Conservation (phyloP, 2,113 vertebrate species). For the Pipra filicauda region DNA sequence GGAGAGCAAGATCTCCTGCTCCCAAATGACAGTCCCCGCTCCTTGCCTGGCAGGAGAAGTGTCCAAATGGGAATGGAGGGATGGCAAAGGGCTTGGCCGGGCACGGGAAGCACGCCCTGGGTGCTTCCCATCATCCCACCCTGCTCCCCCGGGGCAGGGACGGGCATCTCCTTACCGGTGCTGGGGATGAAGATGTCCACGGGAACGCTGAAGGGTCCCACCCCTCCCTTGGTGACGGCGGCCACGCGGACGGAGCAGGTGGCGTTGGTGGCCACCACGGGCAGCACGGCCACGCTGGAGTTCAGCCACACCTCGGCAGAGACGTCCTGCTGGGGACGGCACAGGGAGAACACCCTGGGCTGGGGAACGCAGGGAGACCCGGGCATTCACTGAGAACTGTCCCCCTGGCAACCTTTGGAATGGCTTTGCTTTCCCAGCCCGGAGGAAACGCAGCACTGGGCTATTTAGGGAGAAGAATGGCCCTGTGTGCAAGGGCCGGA, state of each 20-base stretch:
- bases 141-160: background rate
- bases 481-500: background rate
- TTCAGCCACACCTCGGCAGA: background rate
- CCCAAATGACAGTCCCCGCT: background rate
- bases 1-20: background rate
- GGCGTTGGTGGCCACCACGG: constrained; percentile 76
- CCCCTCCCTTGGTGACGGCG: constrained; percentile 82
- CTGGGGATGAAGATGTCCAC: constrained; percentile 78
- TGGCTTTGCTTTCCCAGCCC: background rate
- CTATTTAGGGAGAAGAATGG: constrained; percentile 18
- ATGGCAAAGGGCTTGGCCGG: background rate
- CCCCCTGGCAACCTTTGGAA: background rate
- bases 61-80: background rate
- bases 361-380: background rate
- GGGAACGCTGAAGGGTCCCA: constrained; percentile 82
- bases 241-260: constrained; percentile 86
- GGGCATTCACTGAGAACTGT: background rate
- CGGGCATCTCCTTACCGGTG: background rate
- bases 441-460: background rate
- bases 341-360: background rate
- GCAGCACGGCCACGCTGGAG: constrained; percentile 7
- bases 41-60: background rate
- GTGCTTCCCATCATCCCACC: background rate
- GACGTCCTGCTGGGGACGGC: constrained; percentile 46
- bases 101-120: background rate